Evolutionary conservation across 2,113 vertebrate species (phyloP), one percentile per base, ranked within the genome.

Genomic region (Amphiprion ocellaris): DNA sequence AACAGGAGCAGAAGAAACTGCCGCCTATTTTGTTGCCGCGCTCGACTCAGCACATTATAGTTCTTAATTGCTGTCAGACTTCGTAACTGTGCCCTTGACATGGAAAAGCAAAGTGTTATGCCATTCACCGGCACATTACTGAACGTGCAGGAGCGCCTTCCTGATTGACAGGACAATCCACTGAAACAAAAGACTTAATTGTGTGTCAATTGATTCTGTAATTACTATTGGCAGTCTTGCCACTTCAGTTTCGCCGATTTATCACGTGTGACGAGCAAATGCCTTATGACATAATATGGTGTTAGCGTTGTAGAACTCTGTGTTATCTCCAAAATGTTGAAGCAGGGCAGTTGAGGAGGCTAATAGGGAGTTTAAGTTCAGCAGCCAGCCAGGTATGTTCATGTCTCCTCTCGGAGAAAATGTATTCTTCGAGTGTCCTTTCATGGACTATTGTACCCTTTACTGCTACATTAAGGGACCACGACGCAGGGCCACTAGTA

Each of bases 101-200:
- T n/a, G 76, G 71, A 37, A 82, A 77, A 82, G 78, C 77, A 77
- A 89, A 91, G 86, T 68, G 89, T 90, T 89, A 85, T 68, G 85
- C 76, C 81, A 58, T 80, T 89, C 77, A 77, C 71, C 79, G 28
- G 23, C 77, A 79, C 85, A 76, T 91, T 86, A 87, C 62, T 11
- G 73, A 80, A 69, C 24, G 77, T 59, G 69, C 69, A 50, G 70
- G 69, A 30, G 70, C 68, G 63, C 46, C 16, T 59, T 71, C 21
- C 63, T 92, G 90, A 92, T 82, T 92, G 91, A 92, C 91, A 88
- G 87, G 77, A 92, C 83, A 77, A 92, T 80, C 81, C 84, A 60
- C 77, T 84, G 83, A 91, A 92, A 92, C 90, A 92, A 92, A 92
- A 83, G 79, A 86, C 89, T 90, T 92, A 90, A 91, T 90, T 87